Evolutionary conservation across 2,888 invertebrate genomes (phyloP).

Genomic region (Acronicta psi): DNA sequence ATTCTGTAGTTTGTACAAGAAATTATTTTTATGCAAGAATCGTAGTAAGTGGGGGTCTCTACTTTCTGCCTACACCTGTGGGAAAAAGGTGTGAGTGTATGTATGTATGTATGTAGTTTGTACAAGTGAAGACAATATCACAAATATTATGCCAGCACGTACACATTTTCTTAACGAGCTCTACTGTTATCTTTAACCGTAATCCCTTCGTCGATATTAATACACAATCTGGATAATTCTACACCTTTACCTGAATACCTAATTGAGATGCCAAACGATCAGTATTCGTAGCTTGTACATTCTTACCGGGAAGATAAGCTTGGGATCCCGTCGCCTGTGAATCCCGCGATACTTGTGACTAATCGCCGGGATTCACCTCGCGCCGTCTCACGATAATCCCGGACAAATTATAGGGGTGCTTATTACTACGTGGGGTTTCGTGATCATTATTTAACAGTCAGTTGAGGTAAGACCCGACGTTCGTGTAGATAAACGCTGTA

Average conservation of each 20-base stretch:
- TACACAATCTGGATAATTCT: constrained; percentile 81
- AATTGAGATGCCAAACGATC: constrained; percentile 77
- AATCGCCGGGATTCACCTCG: constrained; percentile 85
- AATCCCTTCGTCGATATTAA: constrained; percentile 70
- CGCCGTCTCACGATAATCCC: constrained; percentile 85
- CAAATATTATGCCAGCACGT: constrained; percentile 30
- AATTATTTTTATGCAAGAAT: too few relatives aligned
- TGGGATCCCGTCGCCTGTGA: constrained; percentile 67
- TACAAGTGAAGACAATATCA: too few relatives aligned
- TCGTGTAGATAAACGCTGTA: constrained; percentile 51
- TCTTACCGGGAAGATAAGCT: constrained; percentile 60
- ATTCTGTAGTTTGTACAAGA: too few relatives aligned
- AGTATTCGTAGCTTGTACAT: constrained; percentile 83
- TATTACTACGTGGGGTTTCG: constrained; percentile 74
- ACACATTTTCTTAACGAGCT: constrained; percentile 43
- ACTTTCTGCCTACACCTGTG: too few relatives aligned
- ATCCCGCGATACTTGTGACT: constrained; percentile 86
- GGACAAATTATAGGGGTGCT: constrained; percentile 86
- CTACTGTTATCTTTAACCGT: constrained; percentile 55
- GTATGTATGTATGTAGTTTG: too few relatives aligned
- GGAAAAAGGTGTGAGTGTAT: too few relatives aligned
- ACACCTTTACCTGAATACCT: constrained; percentile 83
- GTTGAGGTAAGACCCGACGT: constrained; percentile 65
- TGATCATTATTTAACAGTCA: constrained; percentile 82
- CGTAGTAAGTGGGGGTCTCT: too few relatives aligned